Percentiles rank a stretch among this genome's conserved stretches.
phyloP scores from a whole-genome alignment of 2,888 invertebrate genomes.

The Caenorhabditis sp. region DNA sequence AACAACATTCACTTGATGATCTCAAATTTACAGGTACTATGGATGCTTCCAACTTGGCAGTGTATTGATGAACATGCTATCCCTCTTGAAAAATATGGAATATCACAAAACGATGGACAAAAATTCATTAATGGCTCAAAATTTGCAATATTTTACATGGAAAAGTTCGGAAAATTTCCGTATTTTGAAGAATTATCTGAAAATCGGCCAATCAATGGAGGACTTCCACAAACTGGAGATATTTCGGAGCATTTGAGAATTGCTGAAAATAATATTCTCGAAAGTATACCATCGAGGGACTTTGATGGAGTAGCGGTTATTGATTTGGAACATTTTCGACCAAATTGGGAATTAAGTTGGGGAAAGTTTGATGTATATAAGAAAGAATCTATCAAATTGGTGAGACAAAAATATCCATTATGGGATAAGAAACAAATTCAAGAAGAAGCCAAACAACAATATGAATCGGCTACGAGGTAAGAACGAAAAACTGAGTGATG shows the following conservation, averaged over 20 bases:
- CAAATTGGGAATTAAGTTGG: conserved; percentile 50
- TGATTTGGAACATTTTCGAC: conserved; percentile 55
- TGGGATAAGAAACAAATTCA: conserved; percentile 16
- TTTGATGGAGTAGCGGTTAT: conserved; percentile 50
- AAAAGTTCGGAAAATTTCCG: conserved; percentile 45
- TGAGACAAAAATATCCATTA: conserved; percentile 23
- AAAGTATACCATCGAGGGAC: conserved; percentile 42
- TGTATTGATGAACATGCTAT: conserved; percentile 15
- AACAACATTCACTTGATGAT: too few relatives aligned
- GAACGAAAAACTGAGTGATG: background rate
- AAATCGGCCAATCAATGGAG: conserved; percentile 41
- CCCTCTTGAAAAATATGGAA: conserved; percentile 27
- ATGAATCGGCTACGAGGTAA: conserved; percentile 17
- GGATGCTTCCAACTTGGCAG: conserved; percentile 37
- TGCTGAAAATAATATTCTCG: conserved; percentile 27
- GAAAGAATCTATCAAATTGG: conserved; percentile 26
- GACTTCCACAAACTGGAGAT: conserved; percentile 53
- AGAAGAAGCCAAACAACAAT: conserved; percentile 23
- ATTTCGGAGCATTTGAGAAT: conserved; percentile 16
- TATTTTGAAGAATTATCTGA: conserved; percentile 33
- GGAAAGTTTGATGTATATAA: conserved; percentile 39
- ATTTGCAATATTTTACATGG: conserved; percentile 52
- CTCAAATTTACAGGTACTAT: conserved; percentile 12
- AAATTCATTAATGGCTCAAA: conserved; percentile 27
- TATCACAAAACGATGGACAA: conserved; percentile 29